Percentiles rank a stretch among this genome's conserved stretches.
Evolutionary conservation across 35 echinoderm and acorn worm species (phyloP).

Genomic region (Apostichopus parvimensis): DNA sequence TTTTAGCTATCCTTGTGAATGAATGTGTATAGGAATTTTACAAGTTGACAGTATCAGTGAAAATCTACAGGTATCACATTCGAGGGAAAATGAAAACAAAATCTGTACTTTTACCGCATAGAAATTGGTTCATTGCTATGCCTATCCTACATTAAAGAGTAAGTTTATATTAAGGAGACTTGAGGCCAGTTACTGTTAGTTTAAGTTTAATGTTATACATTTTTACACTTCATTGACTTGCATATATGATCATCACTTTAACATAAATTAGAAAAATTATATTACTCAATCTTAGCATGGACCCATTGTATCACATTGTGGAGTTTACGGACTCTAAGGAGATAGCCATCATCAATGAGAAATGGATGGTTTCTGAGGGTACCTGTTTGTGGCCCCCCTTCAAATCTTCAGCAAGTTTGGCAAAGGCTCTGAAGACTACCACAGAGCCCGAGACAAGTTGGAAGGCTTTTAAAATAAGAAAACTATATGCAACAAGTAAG

Average conservation of each 20-base stretch:
- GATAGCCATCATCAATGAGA: neutral
- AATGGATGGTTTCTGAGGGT: neutral
- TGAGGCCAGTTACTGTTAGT: too few relatives aligned
- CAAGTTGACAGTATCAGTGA: too few relatives aligned
- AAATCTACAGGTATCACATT: too few relatives aligned
- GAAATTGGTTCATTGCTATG: too few relatives aligned
- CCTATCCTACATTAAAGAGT: too few relatives aligned
- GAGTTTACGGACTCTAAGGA: neutral
- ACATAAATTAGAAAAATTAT: neutral
- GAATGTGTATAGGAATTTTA: too few relatives aligned
- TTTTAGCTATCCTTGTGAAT: too few relatives aligned
- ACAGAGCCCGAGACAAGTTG: conserved; percentile 2
- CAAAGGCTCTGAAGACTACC: neutral
- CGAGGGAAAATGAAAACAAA: too few relatives aligned
- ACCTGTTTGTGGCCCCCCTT: neutral
- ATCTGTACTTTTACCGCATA: too few relatives aligned
- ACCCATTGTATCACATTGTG: neutral
- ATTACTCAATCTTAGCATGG: neutral
- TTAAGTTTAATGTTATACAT: too few relatives aligned
- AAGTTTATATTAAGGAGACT: too few relatives aligned
- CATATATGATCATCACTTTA: neutral
- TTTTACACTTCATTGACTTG: too few relatives aligned
- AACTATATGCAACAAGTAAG: conserved; percentile 17
- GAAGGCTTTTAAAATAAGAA: neutral
- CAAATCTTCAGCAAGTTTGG: neutral